Conservation (phyloP, 1,140 invertebrate genomes). For the Protaetia brevitarsis region DNA sequence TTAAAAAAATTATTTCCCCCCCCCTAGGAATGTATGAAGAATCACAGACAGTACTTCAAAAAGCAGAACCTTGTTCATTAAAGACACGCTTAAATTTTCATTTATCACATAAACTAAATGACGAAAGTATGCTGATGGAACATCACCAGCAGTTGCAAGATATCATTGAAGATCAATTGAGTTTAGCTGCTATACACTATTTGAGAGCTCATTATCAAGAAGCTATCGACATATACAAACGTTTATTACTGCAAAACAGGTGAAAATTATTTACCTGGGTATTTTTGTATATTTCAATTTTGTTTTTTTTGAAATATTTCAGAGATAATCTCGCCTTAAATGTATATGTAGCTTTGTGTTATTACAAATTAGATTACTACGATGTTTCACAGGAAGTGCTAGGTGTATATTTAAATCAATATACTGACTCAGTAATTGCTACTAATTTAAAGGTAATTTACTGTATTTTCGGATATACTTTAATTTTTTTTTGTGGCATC, state of each 20-base stretch:
- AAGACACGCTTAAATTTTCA: slow-evolving; percentile 89
- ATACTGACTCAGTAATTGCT: slow-evolving; percentile 91
- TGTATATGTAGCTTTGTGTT: slow-evolving; percentile 96
- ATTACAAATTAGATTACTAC: slow-evolving; percentile 95
- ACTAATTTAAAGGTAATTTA: slow-evolving; percentile 77
- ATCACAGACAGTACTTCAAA: slow-evolving; percentile 60
- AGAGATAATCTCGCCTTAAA: slow-evolving; percentile 92
- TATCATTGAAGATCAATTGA: slow-evolving; percentile 91
- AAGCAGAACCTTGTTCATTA: slow-evolving; percentile 59
- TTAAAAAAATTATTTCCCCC: too few species aligned
- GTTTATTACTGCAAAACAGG: slow-evolving; percentile 88
- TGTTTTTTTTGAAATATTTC: slow-evolving; percentile 45
- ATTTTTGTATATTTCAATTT: not conserved
- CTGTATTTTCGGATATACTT: not conserved
- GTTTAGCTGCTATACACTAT: slow-evolving; percentile 95
- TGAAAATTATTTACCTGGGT: slow-evolving; percentile 40
- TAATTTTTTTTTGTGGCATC: not conserved
- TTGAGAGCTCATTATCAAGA: slow-evolving; percentile 95
- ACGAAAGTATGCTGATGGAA: slow-evolving; percentile 79
- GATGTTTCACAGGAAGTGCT: slow-evolving; percentile 93
- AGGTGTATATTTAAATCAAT: slow-evolving; percentile 88
- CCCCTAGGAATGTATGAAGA: slow-evolving; percentile 66
- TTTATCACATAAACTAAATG: slow-evolving; percentile 86
- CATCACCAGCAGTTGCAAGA: slow-evolving; percentile 83
- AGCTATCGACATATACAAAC: slow-evolving; percentile 98